phyloP scores from a whole-genome alignment of 1,140 invertebrate genomes.

The Euglossa dilemma region DNA sequence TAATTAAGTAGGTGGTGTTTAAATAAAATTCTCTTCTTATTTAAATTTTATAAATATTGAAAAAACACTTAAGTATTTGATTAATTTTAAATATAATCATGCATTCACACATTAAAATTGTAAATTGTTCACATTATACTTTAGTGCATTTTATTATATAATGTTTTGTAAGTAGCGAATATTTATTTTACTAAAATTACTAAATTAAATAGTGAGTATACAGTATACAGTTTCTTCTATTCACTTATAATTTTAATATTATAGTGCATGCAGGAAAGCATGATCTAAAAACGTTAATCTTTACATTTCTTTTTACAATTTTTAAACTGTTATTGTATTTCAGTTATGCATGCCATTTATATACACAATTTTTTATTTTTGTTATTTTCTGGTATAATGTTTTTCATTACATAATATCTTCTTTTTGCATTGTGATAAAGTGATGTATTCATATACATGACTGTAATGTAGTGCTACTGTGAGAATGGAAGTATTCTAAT shows the following conservation, averaged over 20 bases:
- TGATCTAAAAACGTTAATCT: background rate
- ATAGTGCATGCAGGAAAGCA: background rate
- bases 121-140: background rate
- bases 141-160: background rate
- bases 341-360: constrained; percentile 16
- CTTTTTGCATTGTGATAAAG: constrained; percentile 33
- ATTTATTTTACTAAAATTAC: constrained; percentile 1
- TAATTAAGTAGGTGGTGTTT: background rate
- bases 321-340: constrained; percentile 2
- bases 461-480: constrained; percentile 14
- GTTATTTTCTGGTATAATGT: constrained; percentile 7
- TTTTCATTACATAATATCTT: background rate
- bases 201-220: background rate
- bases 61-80: background rate
- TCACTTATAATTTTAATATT: background rate
- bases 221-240: constrained; percentile 1
- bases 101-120: background rate
- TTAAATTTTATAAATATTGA: constrained; percentile 13
- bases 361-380: constrained; percentile 26
- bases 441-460: constrained; percentile 23
- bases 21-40: background rate
- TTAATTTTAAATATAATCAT: constrained; percentile 7
- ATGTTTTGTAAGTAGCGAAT: background rate
- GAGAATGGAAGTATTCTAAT: constrained; percentile 30
- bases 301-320: background rate